Conservation (phyloP, 2,888 invertebrate species). For the Ctenicera cuprea region DNA sequence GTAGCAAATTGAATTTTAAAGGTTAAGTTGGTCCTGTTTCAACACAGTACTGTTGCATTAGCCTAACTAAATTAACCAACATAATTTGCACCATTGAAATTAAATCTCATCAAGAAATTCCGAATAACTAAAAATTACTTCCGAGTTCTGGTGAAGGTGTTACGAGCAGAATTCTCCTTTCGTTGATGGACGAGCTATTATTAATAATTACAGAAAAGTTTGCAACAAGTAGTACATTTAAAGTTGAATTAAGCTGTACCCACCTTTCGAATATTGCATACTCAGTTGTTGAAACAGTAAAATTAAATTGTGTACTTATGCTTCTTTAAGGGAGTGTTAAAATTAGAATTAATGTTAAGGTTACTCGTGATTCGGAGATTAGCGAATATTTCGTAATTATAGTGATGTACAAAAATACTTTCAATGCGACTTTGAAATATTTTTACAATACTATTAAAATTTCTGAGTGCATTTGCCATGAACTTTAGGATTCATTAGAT, state of each 20-base stretch:
- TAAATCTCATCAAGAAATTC: slow-evolving; percentile 7
- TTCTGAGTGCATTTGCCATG: background rate
- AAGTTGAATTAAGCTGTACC: background rate
- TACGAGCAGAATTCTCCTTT: background rate
- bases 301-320: background rate
- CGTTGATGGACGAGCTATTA: background rate
- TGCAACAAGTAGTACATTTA: background rate
- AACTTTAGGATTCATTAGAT: background rate
- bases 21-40: slow-evolving; percentile 32
- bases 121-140: slow-evolving; percentile 19
- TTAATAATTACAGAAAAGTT: background rate
- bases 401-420: background rate
- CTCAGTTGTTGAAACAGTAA: background rate
- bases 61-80: slow-evolving; percentile 3
- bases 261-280: background rate
- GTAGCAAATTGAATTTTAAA: slow-evolving; percentile 37
- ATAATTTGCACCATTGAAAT: slow-evolving; percentile 1
- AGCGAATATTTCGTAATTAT: background rate
- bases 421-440: background rate
- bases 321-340: slow-evolving; percentile 8
- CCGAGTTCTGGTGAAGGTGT: background rate
- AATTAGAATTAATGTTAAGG: slow-evolving; percentile 20
- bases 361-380: slow-evolving; percentile 1
- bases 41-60: slow-evolving; percentile 19
- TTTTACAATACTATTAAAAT: background rate